These are phyloP conservation scores for Mustela nigripes DNA, from an alignment of 2,113 vertebrate genomes.

Conservation along the genomic window DNA sequence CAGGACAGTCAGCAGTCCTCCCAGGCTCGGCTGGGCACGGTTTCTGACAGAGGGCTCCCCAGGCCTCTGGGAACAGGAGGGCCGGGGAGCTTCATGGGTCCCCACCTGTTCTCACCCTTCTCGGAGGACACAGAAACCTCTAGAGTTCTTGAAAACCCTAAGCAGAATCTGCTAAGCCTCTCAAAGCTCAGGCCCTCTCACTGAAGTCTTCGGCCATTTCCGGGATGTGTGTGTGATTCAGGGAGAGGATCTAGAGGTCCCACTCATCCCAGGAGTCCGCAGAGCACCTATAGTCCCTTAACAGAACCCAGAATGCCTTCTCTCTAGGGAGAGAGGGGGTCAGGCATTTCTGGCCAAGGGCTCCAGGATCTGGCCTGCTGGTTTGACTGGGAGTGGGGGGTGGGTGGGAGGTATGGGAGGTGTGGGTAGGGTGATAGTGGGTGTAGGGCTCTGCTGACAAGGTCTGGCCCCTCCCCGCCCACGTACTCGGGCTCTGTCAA, in stretches of 20 bases:
- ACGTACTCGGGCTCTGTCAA: constrained; percentile 98
- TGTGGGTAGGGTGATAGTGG: background rate
- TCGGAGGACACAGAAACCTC: background rate
- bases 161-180: background rate
- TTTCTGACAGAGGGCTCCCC: background rate
- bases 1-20: background rate
- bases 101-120: background rate
- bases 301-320: background rate
- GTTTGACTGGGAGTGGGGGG: background rate
- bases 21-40: background rate
- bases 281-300: background rate
- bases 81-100: too few species aligned
- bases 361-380: background rate
- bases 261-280: background rate
- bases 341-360: background rate
- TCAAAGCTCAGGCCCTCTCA: background rate
- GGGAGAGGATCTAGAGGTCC: background rate
- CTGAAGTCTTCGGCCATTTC: background rate
- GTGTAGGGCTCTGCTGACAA: background rate
- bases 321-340: constrained; percentile 15
- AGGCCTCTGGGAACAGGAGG: background rate
- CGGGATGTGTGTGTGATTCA: background rate
- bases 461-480: constrained; percentile 16
- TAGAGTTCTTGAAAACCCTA: background rate
- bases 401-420: background rate